Base-by-base conservation (phyloP, 2,888 invertebrate species). In the Ceriagrion tenellum region DNA sequence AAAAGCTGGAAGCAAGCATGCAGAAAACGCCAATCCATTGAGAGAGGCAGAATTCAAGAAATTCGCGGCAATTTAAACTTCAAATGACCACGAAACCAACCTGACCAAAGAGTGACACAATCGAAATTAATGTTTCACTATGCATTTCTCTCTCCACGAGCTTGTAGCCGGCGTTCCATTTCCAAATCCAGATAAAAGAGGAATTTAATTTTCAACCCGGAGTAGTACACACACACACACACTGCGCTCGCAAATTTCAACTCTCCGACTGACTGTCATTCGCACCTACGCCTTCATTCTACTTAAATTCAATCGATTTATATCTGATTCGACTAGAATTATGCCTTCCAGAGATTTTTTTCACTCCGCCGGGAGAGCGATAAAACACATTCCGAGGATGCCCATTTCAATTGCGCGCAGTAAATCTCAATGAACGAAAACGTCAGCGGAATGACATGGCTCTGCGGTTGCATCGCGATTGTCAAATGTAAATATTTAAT, bases 391-490 rank as follows among this genome's bases (percentile, higher is more conserved):
- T 81, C 81, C 81, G 18, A 2, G 81, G 40, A 69, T 20, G 40
- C 63, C 26, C 47, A 56, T 35, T 59, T 63, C 91, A 69, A 69
- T 74, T 93, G 30, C 47, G 30, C 47, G 20, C 93, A 10, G 40
- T 93, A 93, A 93, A 93, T 93, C 93, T 93, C 93, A 47, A 10
- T 69, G 93, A 63, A 93, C 47, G 81, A 35, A 74, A 69, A 93
- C 69, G 69, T 26, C 69, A n/a, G 59, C 30, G 18, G 91, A 91
- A 59, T 91, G 59, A 63, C 91, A 63, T 35, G 91, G 91, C 59
- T 16, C 56, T 63, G 59, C 91, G 91, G 40, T 69, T 63, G 63
- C 47, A 26, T 59, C 63, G 40, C 40, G 56, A 63, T 35, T 47
- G 47, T 93, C 69, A 93, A 40, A 93, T 30, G 69, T 69, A 74